phyloP scores from a whole-genome alignment of 2,113 vertebrate species.

The Melierax canorus region DNA sequence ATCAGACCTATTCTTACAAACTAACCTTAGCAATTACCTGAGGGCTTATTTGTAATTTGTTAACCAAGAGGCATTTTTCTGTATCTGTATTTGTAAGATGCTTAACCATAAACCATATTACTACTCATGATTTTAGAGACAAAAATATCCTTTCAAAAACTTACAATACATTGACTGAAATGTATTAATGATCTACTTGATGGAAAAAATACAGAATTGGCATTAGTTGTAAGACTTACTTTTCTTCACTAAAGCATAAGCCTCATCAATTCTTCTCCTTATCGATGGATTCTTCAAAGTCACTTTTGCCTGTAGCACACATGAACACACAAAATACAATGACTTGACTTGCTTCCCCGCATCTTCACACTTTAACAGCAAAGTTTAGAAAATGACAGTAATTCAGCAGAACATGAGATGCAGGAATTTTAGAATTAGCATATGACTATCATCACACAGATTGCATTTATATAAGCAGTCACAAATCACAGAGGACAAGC shows the following conservation, averaged over 20 bases:
- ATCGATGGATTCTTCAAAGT: constrained; percentile 89
- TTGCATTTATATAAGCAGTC: not conserved
- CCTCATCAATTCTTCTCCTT: constrained; percentile 86
- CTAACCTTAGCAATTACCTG: not conserved
- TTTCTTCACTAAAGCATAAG: constrained; percentile 77
- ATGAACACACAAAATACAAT: not conserved
- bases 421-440: not conserved
- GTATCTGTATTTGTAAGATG: not conserved
- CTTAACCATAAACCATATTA: not conserved
- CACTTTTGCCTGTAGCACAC: constrained; percentile 84
- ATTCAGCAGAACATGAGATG: not conserved
- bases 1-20: not conserved
- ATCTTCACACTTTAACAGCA: not conserved
- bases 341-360: not conserved
- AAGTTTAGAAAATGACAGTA: not conserved
- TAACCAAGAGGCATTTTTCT: not conserved
- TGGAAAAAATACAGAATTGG: not conserved
- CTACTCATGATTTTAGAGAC: not conserved
- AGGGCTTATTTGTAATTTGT: not conserved
- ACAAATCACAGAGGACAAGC: not conserved
- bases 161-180: not conserved
- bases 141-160: not conserved
- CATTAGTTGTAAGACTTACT: constrained; percentile 71
- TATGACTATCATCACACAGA: not conserved
- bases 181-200: not conserved